Evolutionary conservation across 2,113 vertebrate species (phyloP), one percentile per base, ranked within the genome.

Genomic region (Eublepharis macularius): DNA sequence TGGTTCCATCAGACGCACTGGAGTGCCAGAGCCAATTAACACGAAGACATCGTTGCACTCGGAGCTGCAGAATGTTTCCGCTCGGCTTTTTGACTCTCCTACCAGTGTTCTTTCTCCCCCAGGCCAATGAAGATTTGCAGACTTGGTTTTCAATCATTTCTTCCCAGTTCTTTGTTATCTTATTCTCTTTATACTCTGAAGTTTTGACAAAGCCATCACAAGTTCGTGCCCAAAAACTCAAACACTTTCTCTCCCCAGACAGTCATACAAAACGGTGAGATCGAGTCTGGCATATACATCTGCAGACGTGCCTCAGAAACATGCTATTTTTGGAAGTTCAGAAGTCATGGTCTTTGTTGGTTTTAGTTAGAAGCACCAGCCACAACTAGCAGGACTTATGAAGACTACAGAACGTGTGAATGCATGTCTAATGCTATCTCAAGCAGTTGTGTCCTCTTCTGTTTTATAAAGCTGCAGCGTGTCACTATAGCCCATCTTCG

Each of bases 261-360:
- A 36, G 39, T 91, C 87, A 85, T 89, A 82, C 63, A 82, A 75
- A 86, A 83, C 47, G 86, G 76, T 88, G 91, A 89, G 74, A 86
- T 90, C 49, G 54, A 75, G 83, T 24, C 82, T 89, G 82, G 82
- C 82, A 65, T 1, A 54, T 26, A 9, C 82, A 90, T 84, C 87
- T 87, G 90, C 78, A 86, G 24, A 13, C 86, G 80, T 87, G 54
- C 24, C 60, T 16, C 10, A 79, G 77, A 85, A 85, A 87, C 80
- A 83, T 76, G 13, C 75, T 86, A 75, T 24, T 82, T 90, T 81
- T 86, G 39, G n/a, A 4, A 51, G 86, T 72, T 80, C 32, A 43
- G 34, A 87, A 87, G 92, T 89, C 87, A 89, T 65, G 89, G 80
- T 76, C 73, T 90, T 72, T 89, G 90, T 88, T 91, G 92, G 93